Conservation (phyloP, 2,113 vertebrate genomes). For the Eubucco bourcierii region DNA sequence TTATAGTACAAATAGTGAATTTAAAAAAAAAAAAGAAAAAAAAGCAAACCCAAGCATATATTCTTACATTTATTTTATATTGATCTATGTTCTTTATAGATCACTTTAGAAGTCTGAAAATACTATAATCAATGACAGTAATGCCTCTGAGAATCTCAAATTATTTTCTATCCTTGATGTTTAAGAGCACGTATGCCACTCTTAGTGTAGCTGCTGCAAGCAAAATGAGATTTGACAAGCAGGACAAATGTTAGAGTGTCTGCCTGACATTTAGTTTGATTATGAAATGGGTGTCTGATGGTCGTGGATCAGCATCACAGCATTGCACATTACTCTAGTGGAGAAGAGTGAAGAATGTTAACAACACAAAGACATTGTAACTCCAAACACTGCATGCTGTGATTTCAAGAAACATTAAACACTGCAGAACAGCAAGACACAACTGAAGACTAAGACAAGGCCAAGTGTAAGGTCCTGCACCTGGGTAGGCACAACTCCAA, state of each 20-base stretch:
- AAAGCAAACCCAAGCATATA: not conserved
- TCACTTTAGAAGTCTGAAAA: not conserved
- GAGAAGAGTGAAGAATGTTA: not conserved
- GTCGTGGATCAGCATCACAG: not conserved
- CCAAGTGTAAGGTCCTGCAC: no score
- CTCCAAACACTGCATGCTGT: rapidly evolving
- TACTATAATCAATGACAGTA: not conserved
- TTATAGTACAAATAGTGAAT: not conserved
- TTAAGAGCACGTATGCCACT: not conserved
- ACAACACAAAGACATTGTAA: not conserved
- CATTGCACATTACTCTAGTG: not conserved
- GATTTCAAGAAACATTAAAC: not conserved
- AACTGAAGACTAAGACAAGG: not conserved
- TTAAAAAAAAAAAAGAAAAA: not conserved
- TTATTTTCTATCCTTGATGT: not conserved
- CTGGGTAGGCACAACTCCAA: no score
- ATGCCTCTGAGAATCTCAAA: not conserved
- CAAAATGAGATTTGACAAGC: not conserved
- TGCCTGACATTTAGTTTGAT: not conserved
- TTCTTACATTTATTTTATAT: not conserved
- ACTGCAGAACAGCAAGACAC: not conserved
- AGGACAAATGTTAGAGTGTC: not conserved
- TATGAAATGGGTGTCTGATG: not conserved
- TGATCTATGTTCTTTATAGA: not conserved
- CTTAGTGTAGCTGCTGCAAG: not conserved